Conservation (phyloP, 2,888 invertebrate species). For the Conchocele bisecta region DNA sequence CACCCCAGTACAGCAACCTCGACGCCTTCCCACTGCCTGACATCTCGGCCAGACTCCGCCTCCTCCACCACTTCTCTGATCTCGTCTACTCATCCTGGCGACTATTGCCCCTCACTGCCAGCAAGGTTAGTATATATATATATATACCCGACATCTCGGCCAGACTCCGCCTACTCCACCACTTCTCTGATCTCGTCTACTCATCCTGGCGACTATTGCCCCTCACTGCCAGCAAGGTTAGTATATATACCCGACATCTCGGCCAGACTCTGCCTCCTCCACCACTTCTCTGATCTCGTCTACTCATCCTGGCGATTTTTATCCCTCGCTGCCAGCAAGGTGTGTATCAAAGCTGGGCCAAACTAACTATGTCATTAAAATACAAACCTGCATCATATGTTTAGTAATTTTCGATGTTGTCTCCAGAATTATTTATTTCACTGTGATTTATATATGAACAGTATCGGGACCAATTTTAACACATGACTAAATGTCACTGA, state of each 20-base stretch:
- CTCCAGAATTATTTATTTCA: no score
- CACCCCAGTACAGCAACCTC: conserved; percentile 85
- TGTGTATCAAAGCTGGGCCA: no score
- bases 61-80: conserved; percentile 87
- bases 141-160: conserved; percentile 85
- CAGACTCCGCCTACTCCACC: conserved; percentile 85
- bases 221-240: conserved; percentile 68
- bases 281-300: conserved; percentile 86
- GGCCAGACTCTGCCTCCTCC: conserved; percentile 85
- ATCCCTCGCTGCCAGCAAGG: conserved; percentile 69
- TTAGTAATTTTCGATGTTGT: no score
- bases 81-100: conserved; percentile 86
- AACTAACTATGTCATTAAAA: no score
- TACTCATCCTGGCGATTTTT: conserved; percentile 85
- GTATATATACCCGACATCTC: conserved; percentile 83
- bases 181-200: conserved; percentile 87
- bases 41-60: conserved; percentile 85
- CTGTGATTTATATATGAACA: no score
- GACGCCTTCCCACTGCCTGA: conserved; percentile 84
- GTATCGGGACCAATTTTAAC: no score
- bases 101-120: conserved; percentile 73
- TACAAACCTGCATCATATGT: no score
- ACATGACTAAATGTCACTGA: no score
- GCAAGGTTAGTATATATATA: conserved; percentile 55
- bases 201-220: conserved; percentile 84